Conservation (phyloP, 2,888 invertebrate genomes). For the Seladonia tumulorum region DNA sequence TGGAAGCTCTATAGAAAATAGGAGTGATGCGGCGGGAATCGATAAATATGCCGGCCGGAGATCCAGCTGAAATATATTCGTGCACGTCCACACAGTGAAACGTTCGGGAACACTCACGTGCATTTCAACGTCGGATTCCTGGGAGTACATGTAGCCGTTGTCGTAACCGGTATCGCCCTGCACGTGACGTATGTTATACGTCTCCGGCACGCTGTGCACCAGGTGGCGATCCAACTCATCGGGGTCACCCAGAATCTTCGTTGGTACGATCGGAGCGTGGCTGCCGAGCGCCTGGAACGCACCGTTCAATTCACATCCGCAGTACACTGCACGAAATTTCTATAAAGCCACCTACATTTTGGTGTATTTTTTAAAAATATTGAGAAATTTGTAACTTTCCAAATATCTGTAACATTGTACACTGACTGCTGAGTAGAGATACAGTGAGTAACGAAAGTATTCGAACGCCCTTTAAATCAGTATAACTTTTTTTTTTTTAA, state of each 20-base stretch:
- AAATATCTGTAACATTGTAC: too few species aligned
- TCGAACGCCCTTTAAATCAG: too few species aligned
- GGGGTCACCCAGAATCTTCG: slow-evolving; percentile 94
- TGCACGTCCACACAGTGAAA: not conserved
- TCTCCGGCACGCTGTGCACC: slow-evolving; percentile 91
- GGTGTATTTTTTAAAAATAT: too few species aligned
- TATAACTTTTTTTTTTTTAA: too few species aligned
- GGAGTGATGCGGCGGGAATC: not conserved
- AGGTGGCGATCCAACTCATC: slow-evolving; percentile 94
- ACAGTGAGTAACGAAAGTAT: too few species aligned
- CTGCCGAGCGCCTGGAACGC: slow-evolving; percentile 87
- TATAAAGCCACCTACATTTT: too few species aligned
- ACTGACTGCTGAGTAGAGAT: too few species aligned
- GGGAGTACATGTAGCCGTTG: slow-evolving; percentile 85
- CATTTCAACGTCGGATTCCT: slow-evolving; percentile 85
- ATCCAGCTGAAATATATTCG: slow-evolving; percentile 1
- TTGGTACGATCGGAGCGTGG: slow-evolving; percentile 95
- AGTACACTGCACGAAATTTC: too few species aligned
- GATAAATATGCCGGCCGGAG: not conserved
- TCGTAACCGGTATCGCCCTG: slow-evolving; percentile 78
- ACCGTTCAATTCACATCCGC: slow-evolving; percentile 38
- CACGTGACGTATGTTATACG: slow-evolving; percentile 83
- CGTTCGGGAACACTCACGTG: slow-evolving; percentile 83
- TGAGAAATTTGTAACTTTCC: too few species aligned
- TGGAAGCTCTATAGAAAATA: not conserved